phyloP scores from a whole-genome alignment of 2,888 invertebrate genomes.

The Catonia carolina region DNA sequence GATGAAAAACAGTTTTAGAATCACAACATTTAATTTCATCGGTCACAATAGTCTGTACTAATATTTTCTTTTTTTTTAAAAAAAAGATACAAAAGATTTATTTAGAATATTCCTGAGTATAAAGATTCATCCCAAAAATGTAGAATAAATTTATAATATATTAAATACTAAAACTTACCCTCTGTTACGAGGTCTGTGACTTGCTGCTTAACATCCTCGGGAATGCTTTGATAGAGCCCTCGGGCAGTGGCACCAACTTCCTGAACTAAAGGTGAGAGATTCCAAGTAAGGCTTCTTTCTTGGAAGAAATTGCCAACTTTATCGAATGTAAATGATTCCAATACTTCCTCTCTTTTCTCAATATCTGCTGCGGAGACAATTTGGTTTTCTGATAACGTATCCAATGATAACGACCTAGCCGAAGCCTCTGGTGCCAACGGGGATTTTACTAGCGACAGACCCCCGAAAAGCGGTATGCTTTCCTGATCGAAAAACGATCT shows the following conservation, averaged over 20 bases:
- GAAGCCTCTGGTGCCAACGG: slow-evolving; percentile 42
- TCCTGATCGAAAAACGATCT: slow-evolving; percentile 53
- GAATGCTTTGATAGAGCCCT: slow-evolving; percentile 48
- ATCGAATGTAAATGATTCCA: slow-evolving; percentile 52
- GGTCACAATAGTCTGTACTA: too few relatives aligned
- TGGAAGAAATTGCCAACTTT: slow-evolving; percentile 50
- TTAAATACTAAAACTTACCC: slow-evolving; percentile 40
- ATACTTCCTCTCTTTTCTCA: slow-evolving; percentile 49
- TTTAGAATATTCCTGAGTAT: too few relatives aligned
- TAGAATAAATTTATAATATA: too few relatives aligned
- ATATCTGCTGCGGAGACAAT: slow-evolving; percentile 44
- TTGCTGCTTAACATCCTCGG: slow-evolving; percentile 50
- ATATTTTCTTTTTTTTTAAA: too few relatives aligned
- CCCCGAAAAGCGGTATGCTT: slow-evolving; percentile 50
- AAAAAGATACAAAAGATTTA: too few relatives aligned
- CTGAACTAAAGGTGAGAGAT: slow-evolving; percentile 44
- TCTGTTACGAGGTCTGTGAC: slow-evolving; percentile 51
- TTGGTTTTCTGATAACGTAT: slow-evolving; percentile 43
- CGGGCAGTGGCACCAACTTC: slow-evolving; percentile 43
- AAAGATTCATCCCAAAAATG: too few relatives aligned
- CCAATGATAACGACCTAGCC: slow-evolving; percentile 45
- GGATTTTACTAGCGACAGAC: slow-evolving; percentile 46
- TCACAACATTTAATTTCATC: too few relatives aligned
- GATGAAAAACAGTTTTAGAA: too few relatives aligned
- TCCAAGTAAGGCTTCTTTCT: slow-evolving; percentile 49